phyloP scores from a whole-genome alignment of 30 jellyfish, hydroid and myxozoan species.

The Aurelia aurita complex sp. Pacific region DNA sequence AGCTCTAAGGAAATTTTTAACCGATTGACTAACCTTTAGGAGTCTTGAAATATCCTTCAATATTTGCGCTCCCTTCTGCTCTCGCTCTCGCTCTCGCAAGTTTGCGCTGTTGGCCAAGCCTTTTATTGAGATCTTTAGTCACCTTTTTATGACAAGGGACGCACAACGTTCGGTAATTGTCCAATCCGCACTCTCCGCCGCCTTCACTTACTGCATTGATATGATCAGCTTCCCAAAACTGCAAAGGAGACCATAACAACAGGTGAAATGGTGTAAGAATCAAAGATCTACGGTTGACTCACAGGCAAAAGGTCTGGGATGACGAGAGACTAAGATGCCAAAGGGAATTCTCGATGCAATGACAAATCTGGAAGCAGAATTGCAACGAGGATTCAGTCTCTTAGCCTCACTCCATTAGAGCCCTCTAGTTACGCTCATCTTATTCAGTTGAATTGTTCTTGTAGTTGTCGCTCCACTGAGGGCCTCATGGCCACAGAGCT shows the following conservation, averaged over 20 bases:
- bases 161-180: slow-evolving; percentile 85
- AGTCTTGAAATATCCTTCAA: slow-evolving; percentile 12
- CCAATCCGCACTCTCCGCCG: slow-evolving; percentile 94
- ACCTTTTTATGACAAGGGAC: slow-evolving; percentile 83
- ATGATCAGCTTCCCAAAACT: slow-evolving; percentile 98
- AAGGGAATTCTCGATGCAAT: no score
- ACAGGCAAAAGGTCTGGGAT: no score
- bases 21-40: background rate
- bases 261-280: no score
- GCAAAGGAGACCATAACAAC: background rate
- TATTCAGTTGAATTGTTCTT: no score
- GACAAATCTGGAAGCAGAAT: no score
- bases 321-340: no score
- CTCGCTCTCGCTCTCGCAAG: slow-evolving; percentile 29
- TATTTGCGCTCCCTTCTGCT: slow-evolving; percentile 50
- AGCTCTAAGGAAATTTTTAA: background rate
- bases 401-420: no score
- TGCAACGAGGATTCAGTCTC: no score
- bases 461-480: no score
- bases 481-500: no score
- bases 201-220: slow-evolving; percentile 87
- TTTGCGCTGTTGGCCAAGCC: slow-evolving; percentile 33
- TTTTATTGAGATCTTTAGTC: slow-evolving; percentile 57
- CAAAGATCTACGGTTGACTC: no score
- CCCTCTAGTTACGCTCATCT: no score